Percentiles rank a stretch among this genome's conserved stretches.
Evolutionary conservation across 1,140 invertebrate species (phyloP).

Genomic region (Lethocerus indicus): DNA sequence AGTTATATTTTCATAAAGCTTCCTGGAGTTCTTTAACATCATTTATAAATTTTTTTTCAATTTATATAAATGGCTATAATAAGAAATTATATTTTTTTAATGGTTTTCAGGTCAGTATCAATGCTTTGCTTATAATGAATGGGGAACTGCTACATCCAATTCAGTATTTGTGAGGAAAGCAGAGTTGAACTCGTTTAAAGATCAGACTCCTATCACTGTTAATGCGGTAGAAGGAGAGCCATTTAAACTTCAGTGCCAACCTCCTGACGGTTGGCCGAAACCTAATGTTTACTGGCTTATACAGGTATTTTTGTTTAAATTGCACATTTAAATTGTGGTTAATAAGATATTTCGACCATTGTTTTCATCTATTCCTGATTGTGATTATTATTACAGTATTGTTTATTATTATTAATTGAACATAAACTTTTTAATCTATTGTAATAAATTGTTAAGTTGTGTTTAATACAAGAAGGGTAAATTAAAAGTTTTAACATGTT

Average conservation of each 20-base stretch:
- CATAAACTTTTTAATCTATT: too few relatives aligned
- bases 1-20: too few relatives aligned
- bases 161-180: conserved; percentile 90
- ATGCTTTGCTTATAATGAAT: conserved; percentile 90
- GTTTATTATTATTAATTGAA: too few relatives aligned
- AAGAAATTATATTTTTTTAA: conserved; percentile 9
- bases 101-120: conserved; percentile 64
- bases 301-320: conserved; percentile 27
- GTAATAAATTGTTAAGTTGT: too few relatives aligned
- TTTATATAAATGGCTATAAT: too few relatives aligned
- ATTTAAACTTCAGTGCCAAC: conserved; percentile 69
- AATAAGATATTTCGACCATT: too few relatives aligned
- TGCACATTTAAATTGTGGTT: neutral
- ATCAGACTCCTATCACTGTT: conserved; percentile 40
- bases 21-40: too few relatives aligned
- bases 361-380: too few relatives aligned
- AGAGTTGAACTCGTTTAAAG: conserved; percentile 82
- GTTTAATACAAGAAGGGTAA: too few relatives aligned
- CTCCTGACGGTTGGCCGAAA: conserved; percentile 86
- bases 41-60: too few relatives aligned
- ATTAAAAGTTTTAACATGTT: too few relatives aligned
- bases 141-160: conserved; percentile 86
- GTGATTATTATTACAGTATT: too few relatives aligned
- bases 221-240: conserved; percentile 71
- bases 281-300: conserved; percentile 88